A percentile compares a stretch with the other conserved stretches of the same genome.
Evolutionary conservation across 2,888 invertebrate species (phyloP).

Genomic region (Euplagia quadripunctaria): DNA sequence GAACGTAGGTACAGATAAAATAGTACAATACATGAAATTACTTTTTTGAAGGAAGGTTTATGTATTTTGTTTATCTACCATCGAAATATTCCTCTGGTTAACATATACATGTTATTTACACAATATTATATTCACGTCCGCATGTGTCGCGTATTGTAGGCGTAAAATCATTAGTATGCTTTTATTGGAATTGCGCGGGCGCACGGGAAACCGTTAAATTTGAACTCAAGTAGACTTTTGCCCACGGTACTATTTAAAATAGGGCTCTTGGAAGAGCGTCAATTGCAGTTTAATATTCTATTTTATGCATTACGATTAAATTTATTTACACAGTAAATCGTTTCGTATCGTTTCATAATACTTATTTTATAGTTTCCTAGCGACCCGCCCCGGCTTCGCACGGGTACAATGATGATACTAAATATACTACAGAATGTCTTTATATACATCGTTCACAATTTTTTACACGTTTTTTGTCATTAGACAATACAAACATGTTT

Average conservation of each 20-base stretch:
- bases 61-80: not conserved
- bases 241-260: constrained; percentile 24
- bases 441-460: too few relatives aligned
- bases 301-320: not conserved
- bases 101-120: constrained; percentile 22
- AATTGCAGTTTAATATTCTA: not conserved
- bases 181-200: constrained; percentile 49
- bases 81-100: not conserved
- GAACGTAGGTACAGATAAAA: not conserved
- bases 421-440: too few relatives aligned
- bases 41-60: not conserved
- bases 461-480: too few relatives aligned
- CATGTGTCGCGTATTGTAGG: constrained; percentile 46
- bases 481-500: too few relatives aligned
- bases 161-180: constrained; percentile 52
- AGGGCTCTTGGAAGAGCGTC: constrained; percentile 5
- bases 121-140: constrained; percentile 35
- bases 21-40: not conserved
- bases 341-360: not conserved
- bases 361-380: not conserved
- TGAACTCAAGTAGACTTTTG: constrained; percentile 35
- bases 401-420: too few relatives aligned
- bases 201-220: constrained; percentile 50
- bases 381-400: too few relatives aligned
- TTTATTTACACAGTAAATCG: not conserved